Evolutionary conservation across 2,113 vertebrate genomes (phyloP).

Genomic region (Martes martes): DNA sequence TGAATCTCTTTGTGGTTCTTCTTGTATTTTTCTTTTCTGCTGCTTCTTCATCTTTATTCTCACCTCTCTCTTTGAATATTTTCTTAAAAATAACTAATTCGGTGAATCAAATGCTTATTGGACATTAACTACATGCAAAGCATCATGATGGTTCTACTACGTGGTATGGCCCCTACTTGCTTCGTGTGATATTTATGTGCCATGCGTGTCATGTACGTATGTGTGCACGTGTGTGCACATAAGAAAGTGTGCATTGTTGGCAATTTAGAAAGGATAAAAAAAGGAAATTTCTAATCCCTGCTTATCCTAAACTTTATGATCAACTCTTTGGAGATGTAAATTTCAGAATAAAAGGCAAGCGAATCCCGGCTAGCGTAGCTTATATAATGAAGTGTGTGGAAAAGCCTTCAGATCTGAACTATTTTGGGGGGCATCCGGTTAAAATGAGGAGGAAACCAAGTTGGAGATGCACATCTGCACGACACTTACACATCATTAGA

Average conservation of each 20-base stretch:
- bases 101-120: not conserved
- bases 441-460: not conserved
- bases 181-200: not conserved
- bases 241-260: not conserved
- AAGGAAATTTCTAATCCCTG: not conserved
- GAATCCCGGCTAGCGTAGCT: not conserved
- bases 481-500: not conserved
- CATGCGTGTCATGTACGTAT: accelerated
- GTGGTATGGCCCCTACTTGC: not conserved
- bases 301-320: not conserved
- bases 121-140: not conserved
- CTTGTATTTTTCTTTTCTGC: not conserved
- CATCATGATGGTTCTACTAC: not conserved
- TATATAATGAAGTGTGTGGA: not conserved
- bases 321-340: not conserved
- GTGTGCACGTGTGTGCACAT: not conserved
- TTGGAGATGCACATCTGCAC: not conserved
- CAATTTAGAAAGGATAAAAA: not conserved
- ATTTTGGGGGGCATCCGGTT: not conserved
- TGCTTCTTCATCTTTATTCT: not conserved
- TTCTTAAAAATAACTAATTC: not conserved
- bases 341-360: not conserved
- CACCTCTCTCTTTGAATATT: not conserved
- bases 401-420: not conserved
- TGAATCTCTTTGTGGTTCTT: not conserved